Evolutionary conservation across 2,888 invertebrate genomes (phyloP).

Genomic region (Rapana venosa): DNA sequence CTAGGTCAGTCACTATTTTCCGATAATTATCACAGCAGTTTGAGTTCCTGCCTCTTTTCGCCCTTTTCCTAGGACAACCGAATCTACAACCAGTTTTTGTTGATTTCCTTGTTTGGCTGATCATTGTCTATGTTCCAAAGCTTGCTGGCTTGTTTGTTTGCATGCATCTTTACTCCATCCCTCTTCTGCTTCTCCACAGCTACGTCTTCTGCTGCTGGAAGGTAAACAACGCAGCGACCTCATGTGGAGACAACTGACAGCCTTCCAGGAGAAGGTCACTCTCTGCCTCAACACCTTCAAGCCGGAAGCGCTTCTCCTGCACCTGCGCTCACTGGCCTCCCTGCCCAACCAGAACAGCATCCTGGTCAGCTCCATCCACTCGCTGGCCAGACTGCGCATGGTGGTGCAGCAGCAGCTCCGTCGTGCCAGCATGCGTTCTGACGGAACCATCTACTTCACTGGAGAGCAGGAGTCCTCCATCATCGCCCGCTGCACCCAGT

Average conservation of each 20-base stretch:
- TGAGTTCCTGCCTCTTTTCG: too few species aligned
- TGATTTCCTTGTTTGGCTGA: too few species aligned
- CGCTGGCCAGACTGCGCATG: constrained; percentile 48
- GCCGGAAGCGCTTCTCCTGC: constrained; percentile 57
- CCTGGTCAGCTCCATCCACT: constrained; percentile 47
- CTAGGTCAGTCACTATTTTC: too few species aligned
- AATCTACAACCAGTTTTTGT: too few species aligned
- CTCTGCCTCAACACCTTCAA: constrained; percentile 63
- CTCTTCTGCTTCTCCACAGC: constrained; percentile 48
- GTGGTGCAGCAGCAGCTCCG: constrained; percentile 52
- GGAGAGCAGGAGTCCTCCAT: constrained; percentile 38
- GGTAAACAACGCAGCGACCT: constrained; percentile 64
- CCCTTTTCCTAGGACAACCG: too few species aligned
- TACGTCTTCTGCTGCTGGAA: constrained; percentile 62
- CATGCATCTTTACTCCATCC: too few species aligned
- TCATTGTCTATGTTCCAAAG: too few species aligned
- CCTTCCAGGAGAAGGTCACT: constrained; percentile 69
- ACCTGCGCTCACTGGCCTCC: constrained; percentile 37
- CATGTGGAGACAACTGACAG: constrained; percentile 64
- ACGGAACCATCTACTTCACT: constrained; percentile 50
- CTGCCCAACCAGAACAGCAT: constrained; percentile 43
- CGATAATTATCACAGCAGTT: too few species aligned
- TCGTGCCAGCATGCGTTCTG: constrained; percentile 47
- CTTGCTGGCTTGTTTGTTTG: too few species aligned
- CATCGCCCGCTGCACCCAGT: constrained; percentile 57